Evolutionary conservation across 64 coral and sea anemone species (phyloP).

Genomic region (Montipora efflorescens): DNA sequence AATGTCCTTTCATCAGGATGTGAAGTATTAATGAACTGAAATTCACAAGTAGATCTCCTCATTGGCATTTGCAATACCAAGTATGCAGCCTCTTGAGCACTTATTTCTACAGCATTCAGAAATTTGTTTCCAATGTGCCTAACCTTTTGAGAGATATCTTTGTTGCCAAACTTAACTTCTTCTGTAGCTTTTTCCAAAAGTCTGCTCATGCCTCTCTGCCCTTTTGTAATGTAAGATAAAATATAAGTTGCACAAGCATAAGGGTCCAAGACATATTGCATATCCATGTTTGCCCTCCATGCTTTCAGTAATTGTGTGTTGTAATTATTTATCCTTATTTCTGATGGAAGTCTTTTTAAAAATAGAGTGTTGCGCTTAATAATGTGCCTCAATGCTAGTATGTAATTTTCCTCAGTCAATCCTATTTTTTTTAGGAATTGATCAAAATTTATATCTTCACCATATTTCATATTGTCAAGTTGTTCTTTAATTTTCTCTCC

Average conservation of each 20-base stretch:
- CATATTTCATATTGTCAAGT: conserved; percentile 34
- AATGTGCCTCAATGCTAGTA: too few relatives aligned
- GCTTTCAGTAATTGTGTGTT: conserved; percentile 19
- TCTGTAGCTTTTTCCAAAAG: conserved; percentile 40
- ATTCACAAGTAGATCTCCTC: conserved; percentile 49
- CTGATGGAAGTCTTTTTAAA: conserved; percentile 32
- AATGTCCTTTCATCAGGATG: conserved; percentile 62
- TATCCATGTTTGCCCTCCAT: conserved; percentile 59
- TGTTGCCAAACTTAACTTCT: conserved; percentile 39
- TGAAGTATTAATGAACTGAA: conserved; percentile 74
- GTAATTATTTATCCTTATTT: conserved; percentile 71
- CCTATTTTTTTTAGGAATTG: conserved; percentile 17
- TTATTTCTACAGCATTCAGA: conserved; percentile 49
- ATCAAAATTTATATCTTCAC: conserved; percentile 55
- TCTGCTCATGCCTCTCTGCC: conserved; percentile 42
- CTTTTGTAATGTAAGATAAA: conserved; percentile 56
- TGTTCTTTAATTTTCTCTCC: background rate
- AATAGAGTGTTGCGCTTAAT: conserved; percentile 15
- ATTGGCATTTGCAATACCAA: conserved; percentile 54
- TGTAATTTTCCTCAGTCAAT: background rate
- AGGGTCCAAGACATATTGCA: conserved; percentile 50
- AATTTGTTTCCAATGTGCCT: too few relatives aligned
- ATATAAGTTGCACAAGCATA: conserved; percentile 66
- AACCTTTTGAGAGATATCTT: conserved; percentile 24
- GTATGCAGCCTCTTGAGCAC: conserved; percentile 72